Evolutionary conservation across 2,797 vertebrate genomes (phyloP).

Genomic region (Danio jaintianensis): DNA sequence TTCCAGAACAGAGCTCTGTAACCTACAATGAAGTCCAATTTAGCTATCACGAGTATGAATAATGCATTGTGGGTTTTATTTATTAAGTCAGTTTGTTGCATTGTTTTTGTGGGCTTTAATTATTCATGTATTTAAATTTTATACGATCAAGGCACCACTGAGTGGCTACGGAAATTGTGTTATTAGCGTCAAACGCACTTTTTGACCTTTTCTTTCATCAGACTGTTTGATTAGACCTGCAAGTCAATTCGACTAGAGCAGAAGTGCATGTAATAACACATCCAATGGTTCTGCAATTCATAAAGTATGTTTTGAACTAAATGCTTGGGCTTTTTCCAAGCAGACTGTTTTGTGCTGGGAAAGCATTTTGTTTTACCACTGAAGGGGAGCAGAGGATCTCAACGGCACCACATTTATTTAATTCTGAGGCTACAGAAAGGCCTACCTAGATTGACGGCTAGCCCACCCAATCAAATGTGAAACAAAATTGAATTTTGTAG

Average conservation of each 20-base stretch:
- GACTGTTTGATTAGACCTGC: conserved; percentile 7
- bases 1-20: conserved; percentile 60
- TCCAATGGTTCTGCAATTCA: conserved; percentile 7
- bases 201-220: conserved; percentile 4
- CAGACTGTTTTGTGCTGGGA: conserved; percentile 57
- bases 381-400: too few relatives aligned
- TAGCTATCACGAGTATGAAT: conserved; percentile 66
- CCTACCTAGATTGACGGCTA: too few relatives aligned
- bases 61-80: conserved; percentile 62
- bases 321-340: conserved; percentile 24
- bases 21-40: conserved; percentile 62
- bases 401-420: too few relatives aligned
- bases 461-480: too few relatives aligned
- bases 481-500: too few relatives aligned
- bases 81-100: conserved; percentile 62
- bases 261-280: conserved; percentile 14
- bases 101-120: conserved; percentile 59
- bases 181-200: conserved; percentile 17
- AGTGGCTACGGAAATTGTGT: conserved; percentile 5
- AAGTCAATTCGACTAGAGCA: conserved; percentile 4
- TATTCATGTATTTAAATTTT: conserved; percentile 55
- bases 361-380: conserved; percentile 18
- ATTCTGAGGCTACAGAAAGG: too few relatives aligned
- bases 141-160: conserved; percentile 23
- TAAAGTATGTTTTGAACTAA: conserved; percentile 28